Conservation (phyloP, 2,888 invertebrate genomes). For the Proisotoma minuta region DNA sequence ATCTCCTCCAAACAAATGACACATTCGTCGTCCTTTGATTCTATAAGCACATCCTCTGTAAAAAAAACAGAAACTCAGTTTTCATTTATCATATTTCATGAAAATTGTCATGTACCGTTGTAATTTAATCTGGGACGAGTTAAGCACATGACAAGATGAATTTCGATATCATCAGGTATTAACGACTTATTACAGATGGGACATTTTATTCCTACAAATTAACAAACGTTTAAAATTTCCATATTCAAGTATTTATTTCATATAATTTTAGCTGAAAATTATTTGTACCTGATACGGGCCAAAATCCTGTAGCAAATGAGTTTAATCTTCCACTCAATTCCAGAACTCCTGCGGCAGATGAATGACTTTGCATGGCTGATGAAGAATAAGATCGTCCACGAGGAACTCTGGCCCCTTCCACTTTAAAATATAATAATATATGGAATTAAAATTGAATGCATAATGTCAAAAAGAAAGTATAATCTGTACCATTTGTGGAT, state of each 20-base stretch:
- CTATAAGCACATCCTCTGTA: constrained; percentile 70
- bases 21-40: constrained; percentile 66
- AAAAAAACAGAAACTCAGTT: constrained; percentile 47
- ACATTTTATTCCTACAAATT: constrained; percentile 91
- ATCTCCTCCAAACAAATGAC: constrained; percentile 98
- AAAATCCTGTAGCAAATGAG: constrained; percentile 32
- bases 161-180: constrained; percentile 96
- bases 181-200: constrained; percentile 98
- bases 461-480: neutral
- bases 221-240: constrained; percentile 46
- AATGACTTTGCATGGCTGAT: constrained; percentile 28
- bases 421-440: neutral
- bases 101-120: constrained; percentile 66
- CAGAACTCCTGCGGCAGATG: constrained; percentile 28
- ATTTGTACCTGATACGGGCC: constrained; percentile 33
- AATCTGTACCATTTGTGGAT: constrained; percentile 9
- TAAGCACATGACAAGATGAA: constrained; percentile 98
- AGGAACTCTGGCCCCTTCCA: constrained; percentile 21
- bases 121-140: constrained; percentile 97
- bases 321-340: constrained; percentile 33
- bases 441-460: neutral
- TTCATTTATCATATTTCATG: neutral
- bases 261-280: neutral
- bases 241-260: neutral
- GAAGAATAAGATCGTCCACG: constrained; percentile 37